Evolutionary conservation across 2,888 invertebrate species (phyloP), one percentile per base, ranked within the genome.

Genomic region (Colostygia pectinataria): DNA sequence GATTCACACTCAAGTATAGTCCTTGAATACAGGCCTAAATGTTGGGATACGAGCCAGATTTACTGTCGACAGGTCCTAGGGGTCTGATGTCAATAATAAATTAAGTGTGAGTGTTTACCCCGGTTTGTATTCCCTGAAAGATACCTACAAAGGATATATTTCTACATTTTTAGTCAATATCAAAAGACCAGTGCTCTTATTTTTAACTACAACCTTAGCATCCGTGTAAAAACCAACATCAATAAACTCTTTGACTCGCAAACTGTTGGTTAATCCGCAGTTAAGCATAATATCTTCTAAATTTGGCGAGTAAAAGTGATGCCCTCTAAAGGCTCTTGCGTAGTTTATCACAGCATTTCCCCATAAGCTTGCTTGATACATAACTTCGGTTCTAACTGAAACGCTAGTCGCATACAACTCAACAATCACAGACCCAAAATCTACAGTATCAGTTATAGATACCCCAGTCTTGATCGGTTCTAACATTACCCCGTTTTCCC

Each of bases 321-420:
- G 68, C 7, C 61, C 67, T 20, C 50, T 55, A 51, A 61, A 59
- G 0, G 29, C 14, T 0, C 34, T 36, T 2, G 18, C 25, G 34
- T 65, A 69, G 48, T 68, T 67, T 2, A 69, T 42, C 3, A 65
- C 63, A 1, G 51, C 42, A 9, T 33, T 38, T n/a, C 68, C 69
- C 3, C 59, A 60, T 1, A 68, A 25, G 23, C 33, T 58, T 9
- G 61, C 66, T 24, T 54, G 51, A 43, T 62, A 68, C 0, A 64
- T 39, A 2, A 68, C 44, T 27, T 62, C 50, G 13, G 47, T 23
- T 13, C 44, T 49, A 0, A 53, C 12, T 25, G 36, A 15, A 2
- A 48, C 48, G 24, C 32, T 44, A 3, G 40, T 48, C 1, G 48
- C 53, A n/a, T 48, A 48, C 8, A 53, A n/a, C 18, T 53, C 53